Evolutionary conservation across 2,888 invertebrate species (phyloP).

Genomic region (Neoaliturus tenellus): DNA sequence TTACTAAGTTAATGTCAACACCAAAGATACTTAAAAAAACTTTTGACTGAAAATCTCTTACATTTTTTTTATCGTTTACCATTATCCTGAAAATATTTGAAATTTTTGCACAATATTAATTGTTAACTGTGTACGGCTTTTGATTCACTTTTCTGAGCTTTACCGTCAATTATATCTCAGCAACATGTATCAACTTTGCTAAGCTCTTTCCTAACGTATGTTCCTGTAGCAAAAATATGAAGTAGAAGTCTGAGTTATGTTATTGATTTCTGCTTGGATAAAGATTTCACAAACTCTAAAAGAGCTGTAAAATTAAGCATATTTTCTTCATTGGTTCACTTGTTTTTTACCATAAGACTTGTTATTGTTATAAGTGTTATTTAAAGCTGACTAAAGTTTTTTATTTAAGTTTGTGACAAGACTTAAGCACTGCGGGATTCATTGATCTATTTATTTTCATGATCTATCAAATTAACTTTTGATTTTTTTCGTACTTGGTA

Average conservation of each 20-base stretch:
- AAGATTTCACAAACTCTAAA: not conserved
- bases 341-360: not conserved
- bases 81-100: no score
- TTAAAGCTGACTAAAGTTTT: not conserved
- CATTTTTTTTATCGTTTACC: no score
- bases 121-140: no score
- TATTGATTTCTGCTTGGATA: not conserved
- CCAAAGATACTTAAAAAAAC: no score
- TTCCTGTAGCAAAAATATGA: not conserved
- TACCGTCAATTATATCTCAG: no score
- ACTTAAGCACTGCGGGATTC: not conserved
- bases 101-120: no score
- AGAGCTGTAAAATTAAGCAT: conserved; percentile 6
- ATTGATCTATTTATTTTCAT: not conserved
- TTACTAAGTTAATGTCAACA: no score
- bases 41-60: no score
- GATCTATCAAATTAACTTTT: not conserved
- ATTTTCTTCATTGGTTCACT: not conserved
- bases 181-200: no score
- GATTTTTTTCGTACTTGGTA: not conserved
- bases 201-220: not conserved
- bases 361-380: not conserved
- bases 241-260: not conserved
- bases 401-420: not conserved
- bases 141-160: no score